A percentile compares a stretch with the other conserved stretches of the same genome.
These are phyloP conservation scores for Acropora tenuis DNA, from an alignment of 64 coral and sea anemone species.

Conservation along the genomic window DNA sequence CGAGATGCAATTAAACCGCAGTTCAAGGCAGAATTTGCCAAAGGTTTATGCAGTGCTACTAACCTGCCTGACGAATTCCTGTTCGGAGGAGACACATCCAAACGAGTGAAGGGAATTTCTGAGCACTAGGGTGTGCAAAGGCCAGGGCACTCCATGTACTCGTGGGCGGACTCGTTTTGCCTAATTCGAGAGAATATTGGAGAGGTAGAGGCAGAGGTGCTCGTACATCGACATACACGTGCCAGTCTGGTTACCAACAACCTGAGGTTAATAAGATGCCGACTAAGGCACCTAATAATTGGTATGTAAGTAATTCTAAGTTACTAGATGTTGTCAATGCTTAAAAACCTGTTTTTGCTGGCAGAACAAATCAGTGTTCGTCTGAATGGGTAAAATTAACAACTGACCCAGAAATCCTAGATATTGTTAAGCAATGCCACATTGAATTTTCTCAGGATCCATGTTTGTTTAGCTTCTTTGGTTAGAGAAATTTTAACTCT, in stretches of 20 bases:
- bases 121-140: conserved; percentile 42
- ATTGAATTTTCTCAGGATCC: no score
- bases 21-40: conserved; percentile 67
- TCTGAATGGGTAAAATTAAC: no score
- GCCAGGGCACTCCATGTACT: neutral
- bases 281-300: neutral
- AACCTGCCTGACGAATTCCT: conserved; percentile 57
- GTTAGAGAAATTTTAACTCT: no score
- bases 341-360: no score
- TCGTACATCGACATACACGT: conserved; percentile 4
- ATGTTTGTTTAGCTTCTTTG: no score
- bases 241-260: neutral
- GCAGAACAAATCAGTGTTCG: no score
- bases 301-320: no score
- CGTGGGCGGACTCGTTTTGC: conserved; percentile 1
- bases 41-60: conserved; percentile 44
- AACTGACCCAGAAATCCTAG: no score
- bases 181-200: neutral
- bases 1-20: conserved; percentile 65
- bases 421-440: no score
- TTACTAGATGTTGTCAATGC: no score
- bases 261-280: conserved; percentile 8
- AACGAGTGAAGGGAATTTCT: conserved; percentile 55
- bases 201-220: neutral
- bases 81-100: no score